phyloP scores from a whole-genome alignment of 2,888 invertebrate genomes.

The Tupiocoris notatus region DNA sequence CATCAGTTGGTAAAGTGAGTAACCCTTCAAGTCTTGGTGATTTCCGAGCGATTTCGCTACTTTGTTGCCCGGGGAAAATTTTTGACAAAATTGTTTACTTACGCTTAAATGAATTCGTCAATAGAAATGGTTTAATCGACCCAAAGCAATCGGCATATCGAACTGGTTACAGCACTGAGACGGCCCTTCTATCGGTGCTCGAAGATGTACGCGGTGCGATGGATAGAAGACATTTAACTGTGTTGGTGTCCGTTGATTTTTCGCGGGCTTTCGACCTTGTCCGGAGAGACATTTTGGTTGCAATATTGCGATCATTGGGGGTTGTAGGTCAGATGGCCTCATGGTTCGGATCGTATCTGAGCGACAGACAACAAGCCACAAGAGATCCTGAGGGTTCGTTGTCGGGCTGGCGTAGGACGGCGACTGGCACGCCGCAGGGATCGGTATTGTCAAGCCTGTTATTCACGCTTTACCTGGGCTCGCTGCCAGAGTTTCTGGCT shows the following conservation, averaged over 20 bases:
- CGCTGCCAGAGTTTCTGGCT: neutral
- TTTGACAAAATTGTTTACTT: neutral
- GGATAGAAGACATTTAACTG: neutral
- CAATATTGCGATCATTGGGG: neutral
- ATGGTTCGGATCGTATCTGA: neutral
- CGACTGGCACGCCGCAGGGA: neutral
- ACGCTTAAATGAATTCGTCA: no score
- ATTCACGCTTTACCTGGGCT: neutral
- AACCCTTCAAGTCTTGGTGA: no score
- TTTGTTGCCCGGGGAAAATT: neutral
- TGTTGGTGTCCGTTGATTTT: conserved; percentile 6
- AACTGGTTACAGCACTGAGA: neutral
- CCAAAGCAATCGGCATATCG: neutral
- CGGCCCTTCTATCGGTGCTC: neutral
- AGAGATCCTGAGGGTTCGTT: neutral
- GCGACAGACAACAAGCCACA: neutral
- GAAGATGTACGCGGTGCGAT: neutral
- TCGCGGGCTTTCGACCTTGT: neutral
- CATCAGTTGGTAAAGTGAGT: no score
- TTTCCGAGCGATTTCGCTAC: neutral
- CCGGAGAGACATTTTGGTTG: neutral
- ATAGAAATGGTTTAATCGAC: neutral
- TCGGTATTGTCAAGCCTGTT: neutral
- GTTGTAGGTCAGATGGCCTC: neutral
- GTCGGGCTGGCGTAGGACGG: neutral